Base-by-base conservation (phyloP, 2,113 vertebrate genomes). In the Myodes glareolus region DNA sequence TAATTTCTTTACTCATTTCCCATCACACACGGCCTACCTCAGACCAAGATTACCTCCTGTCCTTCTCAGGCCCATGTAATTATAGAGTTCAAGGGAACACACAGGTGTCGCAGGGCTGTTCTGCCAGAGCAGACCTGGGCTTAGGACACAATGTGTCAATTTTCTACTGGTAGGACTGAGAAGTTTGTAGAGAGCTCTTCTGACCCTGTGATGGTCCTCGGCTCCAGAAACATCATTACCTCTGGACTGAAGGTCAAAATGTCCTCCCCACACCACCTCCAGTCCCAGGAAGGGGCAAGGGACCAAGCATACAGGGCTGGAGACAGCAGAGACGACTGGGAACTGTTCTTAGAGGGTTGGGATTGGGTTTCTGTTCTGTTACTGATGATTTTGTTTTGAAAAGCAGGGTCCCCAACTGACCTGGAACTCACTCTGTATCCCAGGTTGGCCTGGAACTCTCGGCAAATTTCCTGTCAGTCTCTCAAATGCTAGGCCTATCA, bases 51-150 rank as follows among this genome's bases (percentile, higher is more conserved):
- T 9, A 90, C 92, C 85, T 94, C 98, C 95, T 95, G 91, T 97
- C 97, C 96, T 98, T 98, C 97, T 91, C 86, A 29, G 97, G 97
- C 97, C 97, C 95, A 86, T 97, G 98, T 97, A 94, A 97, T 97
- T 96, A 96, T 67, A 80, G 96, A 97, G 95, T 72, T 58, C 96
- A 97, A 98, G 96, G 96, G 96, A 97, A 73, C 45, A 10, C 33
- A 39, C 27, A 39, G 27, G n/a, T 61, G 72, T 97, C 97, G 96
- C 96, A 97, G 73, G 94, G 97, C 90, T 95, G 88, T 97, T 11
- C 70, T 1, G 0, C n/a, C 70, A 39, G 27, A 4, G 47, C 0
- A 61, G 70, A 58, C 70, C 29, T 7, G 21, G 12, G 70, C 72
- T 58, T 33, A 72, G 70, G n/a, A 58, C 36, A 31, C 14, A 58